Conservation (phyloP, 2,113 vertebrate genomes). For the Azemiops feae region DNA sequence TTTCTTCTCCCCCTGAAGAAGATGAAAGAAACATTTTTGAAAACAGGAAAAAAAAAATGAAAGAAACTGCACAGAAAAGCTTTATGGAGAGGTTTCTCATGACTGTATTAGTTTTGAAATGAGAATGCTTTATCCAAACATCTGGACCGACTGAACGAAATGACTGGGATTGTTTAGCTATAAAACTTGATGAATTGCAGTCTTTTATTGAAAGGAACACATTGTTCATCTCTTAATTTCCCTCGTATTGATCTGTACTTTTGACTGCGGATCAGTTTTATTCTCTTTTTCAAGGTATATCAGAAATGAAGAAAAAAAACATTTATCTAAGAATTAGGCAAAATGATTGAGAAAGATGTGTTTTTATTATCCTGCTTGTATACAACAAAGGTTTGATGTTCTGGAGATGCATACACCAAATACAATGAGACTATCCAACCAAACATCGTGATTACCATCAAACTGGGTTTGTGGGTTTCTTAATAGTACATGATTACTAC, state of each 20-base stretch:
- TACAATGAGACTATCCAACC: not conserved
- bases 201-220: slow-evolving; percentile 15
- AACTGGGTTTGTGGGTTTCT: not conserved
- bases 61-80: not conserved
- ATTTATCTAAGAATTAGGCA: not conserved
- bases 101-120: slow-evolving; percentile 37
- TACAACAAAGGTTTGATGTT: not conserved
- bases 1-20: slow-evolving; percentile 30
- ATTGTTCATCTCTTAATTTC: slow-evolving; percentile 14
- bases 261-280: not conserved
- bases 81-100: slow-evolving; percentile 27
- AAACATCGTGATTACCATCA: not conserved
- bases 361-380: not conserved
- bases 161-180: slow-evolving; percentile 12
- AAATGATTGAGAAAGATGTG: not conserved
- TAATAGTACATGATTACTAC: not conserved
- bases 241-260: not conserved
- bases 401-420: not conserved
- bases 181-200: slow-evolving; percentile 15
- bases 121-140: slow-evolving; percentile 56
- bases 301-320: too few species aligned
- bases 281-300: not conserved
- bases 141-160: slow-evolving; percentile 47
- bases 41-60: not conserved
- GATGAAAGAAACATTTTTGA: slow-evolving; percentile 45